Base-by-base conservation (phyloP, 2,113 vertebrate species). In the Lipophrys pholis region DNA sequence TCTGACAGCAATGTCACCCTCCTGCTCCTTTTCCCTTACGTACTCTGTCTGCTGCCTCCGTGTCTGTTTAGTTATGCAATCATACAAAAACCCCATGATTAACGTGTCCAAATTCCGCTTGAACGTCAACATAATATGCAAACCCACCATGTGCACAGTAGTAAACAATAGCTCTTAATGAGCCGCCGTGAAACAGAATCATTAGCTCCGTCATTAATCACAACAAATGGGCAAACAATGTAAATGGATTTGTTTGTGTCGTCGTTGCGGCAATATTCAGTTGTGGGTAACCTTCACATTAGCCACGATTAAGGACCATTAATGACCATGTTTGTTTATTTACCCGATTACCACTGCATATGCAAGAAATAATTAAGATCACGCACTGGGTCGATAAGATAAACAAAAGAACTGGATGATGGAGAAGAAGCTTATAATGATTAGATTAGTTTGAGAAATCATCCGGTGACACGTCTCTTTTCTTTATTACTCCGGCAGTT, bases 161-260 rank as follows among this genome's bases (percentile, higher is more conserved):
- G 30, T 16, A 59, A 80, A 80, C 61, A 45, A 38, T 60, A 67
- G 66, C 38, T 41, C 14, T 77, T 55, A 76, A 79, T 61, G 56
- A 70, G 42, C 6, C 42, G 48, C 38, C 42, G 0, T 42, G 9
- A 65, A 73, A 50, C 11, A 9, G 11, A 7, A 15, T 54, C 14
- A 43, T 11, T 76, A 68, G 45, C 16, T 8, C 45, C 8, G n/a
- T 30, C 40, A 45, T 65, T 56, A 70, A 45, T 48, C 45, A 48
- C 12, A 2, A 2, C 15, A 75, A 75, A 63, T 51, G 38, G 64
- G 9, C 21, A 68, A 69, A 65, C 42, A 62, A 57, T 49, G 64
- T 57, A 66, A 57, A 73, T 69, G 0, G 8, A 54, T 55, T 0
- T 38, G 50, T 68, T 42, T 48, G 9, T 36, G 3, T 52, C 11